A percentile compares a stretch with the other conserved stretches of the same genome.
Conservation (phyloP, 2,797 vertebrate species). For the Varecia variegata region DNA sequence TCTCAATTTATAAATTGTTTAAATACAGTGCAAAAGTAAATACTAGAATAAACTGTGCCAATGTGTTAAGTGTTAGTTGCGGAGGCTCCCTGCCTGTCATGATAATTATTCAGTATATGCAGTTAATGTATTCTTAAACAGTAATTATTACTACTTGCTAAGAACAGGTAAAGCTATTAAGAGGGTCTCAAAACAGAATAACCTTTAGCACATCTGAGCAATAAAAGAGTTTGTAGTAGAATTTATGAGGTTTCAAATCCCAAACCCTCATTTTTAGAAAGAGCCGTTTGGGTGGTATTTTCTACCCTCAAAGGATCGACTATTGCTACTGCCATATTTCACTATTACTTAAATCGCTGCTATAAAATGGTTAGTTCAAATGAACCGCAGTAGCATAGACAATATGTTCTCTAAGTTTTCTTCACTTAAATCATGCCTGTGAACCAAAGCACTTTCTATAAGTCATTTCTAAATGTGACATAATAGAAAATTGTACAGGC, state of each 20-base stretch:
- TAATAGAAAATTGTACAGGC: background rate
- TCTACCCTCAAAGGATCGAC: constrained; percentile 17
- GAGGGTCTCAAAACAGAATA: constrained; percentile 63
- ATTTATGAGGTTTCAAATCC: constrained; percentile 63
- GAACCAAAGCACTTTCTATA: background rate
- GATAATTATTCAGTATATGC: constrained; percentile 42
- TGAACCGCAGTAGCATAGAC: background rate
- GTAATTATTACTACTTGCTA: constrained; percentile 51
- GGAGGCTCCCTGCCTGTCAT: background rate
- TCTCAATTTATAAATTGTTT: constrained; percentile 23
- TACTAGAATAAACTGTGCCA: background rate
- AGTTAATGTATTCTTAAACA: constrained; percentile 55
- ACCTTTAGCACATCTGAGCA: constrained; percentile 52
- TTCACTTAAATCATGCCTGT: constrained; percentile 36
- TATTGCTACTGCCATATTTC: constrained; percentile 39
- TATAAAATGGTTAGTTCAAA: constrained; percentile 53
- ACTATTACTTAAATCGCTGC: constrained; percentile 38
- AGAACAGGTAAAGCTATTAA: constrained; percentile 67
- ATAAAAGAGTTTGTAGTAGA: constrained; percentile 50
- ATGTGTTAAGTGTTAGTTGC: background rate
- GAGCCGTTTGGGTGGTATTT: constrained; percentile 54
- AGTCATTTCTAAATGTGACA: background rate
- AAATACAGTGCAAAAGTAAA: background rate
- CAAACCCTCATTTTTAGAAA: constrained; percentile 56
- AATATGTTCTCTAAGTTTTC: constrained; percentile 34